phyloP scores from a whole-genome alignment of 2,113 vertebrate genomes.

The Parotia lawesii region DNA sequence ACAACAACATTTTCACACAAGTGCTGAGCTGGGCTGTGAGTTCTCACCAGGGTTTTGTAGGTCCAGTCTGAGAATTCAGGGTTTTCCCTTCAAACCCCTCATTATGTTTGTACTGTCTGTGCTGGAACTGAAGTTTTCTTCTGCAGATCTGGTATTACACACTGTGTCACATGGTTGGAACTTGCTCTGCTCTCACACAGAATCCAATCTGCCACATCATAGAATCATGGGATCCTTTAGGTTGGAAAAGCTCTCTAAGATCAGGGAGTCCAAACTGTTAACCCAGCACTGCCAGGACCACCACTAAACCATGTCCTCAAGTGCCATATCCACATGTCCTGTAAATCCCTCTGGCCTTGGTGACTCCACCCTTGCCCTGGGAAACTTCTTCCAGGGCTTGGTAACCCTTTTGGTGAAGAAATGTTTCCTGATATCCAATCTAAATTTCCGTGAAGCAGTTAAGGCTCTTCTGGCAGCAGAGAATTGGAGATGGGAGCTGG shows the following conservation, averaged over 20 bases:
- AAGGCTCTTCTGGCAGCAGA: not conserved
- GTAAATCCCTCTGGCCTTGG: not conserved
- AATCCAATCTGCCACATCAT: not conserved
- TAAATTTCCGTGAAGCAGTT: not conserved
- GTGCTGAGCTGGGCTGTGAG: not conserved
- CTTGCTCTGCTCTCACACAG: not conserved
- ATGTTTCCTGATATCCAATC: not conserved
- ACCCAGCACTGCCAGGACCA: not conserved
- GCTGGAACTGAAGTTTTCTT: not conserved
- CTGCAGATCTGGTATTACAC: not conserved
- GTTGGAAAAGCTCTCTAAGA: not conserved
- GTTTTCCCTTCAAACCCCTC: not conserved
- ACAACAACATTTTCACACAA: not conserved
- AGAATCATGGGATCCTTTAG: not conserved
- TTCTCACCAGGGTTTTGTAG: not conserved
- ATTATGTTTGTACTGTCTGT: not conserved
- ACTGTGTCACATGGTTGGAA: fast-evolving
- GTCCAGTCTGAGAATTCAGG: not conserved
- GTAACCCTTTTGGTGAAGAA: not conserved
- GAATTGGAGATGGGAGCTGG: not conserved
- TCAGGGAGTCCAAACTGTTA: not conserved
- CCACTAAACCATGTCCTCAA: not conserved
- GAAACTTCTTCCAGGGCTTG: not conserved
- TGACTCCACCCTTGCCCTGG: not conserved
- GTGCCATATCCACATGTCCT: not conserved